Base-by-base conservation (phyloP, 2,797 vertebrate species). In the Xenentodon cancila region DNA sequence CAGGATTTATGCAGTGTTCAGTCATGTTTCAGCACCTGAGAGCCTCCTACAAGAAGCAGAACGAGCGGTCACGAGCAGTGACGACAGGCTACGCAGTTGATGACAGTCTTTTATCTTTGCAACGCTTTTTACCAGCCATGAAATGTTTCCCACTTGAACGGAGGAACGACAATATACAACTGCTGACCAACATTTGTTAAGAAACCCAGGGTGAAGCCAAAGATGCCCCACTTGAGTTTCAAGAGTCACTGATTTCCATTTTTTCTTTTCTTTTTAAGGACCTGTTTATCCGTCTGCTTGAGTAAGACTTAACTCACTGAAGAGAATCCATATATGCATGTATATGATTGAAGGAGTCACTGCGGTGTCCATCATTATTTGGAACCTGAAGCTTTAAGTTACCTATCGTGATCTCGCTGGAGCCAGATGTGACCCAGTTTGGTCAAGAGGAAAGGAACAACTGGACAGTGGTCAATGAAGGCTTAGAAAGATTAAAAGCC, bases 21-120 rank as follows among this genome's bases (percentile, higher is more conserved):
- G 72, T 20, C 43, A 19, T 73, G 55, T 66, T 67, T 68, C 60
- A 37, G 46, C 63, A 69, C 60, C 64, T 56, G 63, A 60, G 65
- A 46, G 58, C 84, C 88, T 80, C 73, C 80, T 63, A 73, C 76
- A 61, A 79, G 66, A 68, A 54, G 66, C 19, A 59, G 50, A 37
- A 49, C 64, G 58, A 68, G n/a, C n/a, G n/a, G n/a, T n/a, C 43
- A 68, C 68, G 45, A 66, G 62, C 76, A 37, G 65, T 0, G 21
- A 51, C 43, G 51, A 34, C 52, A 19, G 43, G 30, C 46, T 1
- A 1, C 40, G 2, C 64, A 25, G 65, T 50, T 60, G 50, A 68
- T 19, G 53, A 54, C 64, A 20, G 43, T 0, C 27, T 6, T 0
- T 55, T 9, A 56, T 42, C 22, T 71, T 58, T 68, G 48, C 2